Percentiles rank a stretch among this genome's conserved stretches.
Evolutionary conservation across 37 sponge, comb jelly and placozoan species (phyloP).

Genomic region (Beroe ovata): DNA sequence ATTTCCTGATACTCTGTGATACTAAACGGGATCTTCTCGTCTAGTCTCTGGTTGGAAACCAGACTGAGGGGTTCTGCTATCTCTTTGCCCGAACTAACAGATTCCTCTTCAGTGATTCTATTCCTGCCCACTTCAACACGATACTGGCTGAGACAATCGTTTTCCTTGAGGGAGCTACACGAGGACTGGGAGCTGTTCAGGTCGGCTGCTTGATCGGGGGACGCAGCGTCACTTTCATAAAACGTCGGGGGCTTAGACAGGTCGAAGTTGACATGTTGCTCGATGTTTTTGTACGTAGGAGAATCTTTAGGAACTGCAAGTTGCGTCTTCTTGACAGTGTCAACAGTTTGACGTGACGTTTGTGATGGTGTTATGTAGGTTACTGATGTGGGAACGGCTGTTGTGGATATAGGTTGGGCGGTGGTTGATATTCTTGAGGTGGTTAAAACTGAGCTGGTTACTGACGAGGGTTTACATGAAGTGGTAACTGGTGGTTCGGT

Average conservation of each 20-base stretch:
- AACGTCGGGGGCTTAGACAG: constrained; percentile 7
- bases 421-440: not conserved
- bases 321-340: not conserved
- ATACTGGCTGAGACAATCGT: not conserved
- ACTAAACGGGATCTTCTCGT: not conserved
- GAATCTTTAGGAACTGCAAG: not conserved
- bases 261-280: not conserved
- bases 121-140: not conserved
- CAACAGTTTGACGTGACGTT: not conserved
- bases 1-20: constrained; percentile 29
- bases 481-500: not conserved
- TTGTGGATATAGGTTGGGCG: not conserved
- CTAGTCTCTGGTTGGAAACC: too few species aligned
- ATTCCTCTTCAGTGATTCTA: not conserved
- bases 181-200: constrained; percentile 13
- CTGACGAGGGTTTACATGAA: not conserved
- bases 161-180: constrained; percentile 17
- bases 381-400: not conserved
- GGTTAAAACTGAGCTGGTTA: not conserved
- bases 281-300: too few species aligned
- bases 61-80: not conserved
- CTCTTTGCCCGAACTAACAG: not conserved
- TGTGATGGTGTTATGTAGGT: not conserved
- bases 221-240: constrained; percentile 4
- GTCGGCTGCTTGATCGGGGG: too few species aligned